phyloP scores from a whole-genome alignment of 2,888 invertebrate genomes.

The Blastobasis lacticolella region DNA sequence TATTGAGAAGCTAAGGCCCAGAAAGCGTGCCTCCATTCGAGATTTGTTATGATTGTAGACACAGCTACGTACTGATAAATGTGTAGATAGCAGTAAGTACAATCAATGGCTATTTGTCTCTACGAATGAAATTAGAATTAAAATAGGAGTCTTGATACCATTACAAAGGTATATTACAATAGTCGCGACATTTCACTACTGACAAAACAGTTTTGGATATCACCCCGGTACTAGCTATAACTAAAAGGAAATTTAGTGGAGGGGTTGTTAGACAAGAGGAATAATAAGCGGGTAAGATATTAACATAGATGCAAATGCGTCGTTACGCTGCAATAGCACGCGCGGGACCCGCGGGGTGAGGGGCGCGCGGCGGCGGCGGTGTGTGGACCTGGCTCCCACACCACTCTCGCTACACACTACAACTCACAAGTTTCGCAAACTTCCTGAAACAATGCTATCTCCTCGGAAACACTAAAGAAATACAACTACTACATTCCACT shows the following conservation, averaged over 20 bases:
- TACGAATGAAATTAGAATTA: too few species aligned
- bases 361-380: constrained; percentile 14
- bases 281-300: constrained; percentile 38
- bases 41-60: constrained; percentile 5
- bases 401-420: constrained; percentile 19
- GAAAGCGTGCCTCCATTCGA: constrained; percentile 17
- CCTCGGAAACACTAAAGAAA: constrained; percentile 6
- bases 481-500: not conserved
- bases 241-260: constrained; percentile 4
- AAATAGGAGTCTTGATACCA: too few species aligned
- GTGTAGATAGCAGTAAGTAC: too few species aligned
- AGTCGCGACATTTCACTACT: too few species aligned
- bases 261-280: constrained; percentile 24
- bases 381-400: constrained; percentile 15
- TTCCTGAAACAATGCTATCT: constrained; percentile 27
- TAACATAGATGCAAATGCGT: constrained; percentile 47
- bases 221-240: not conserved
- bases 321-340: constrained; percentile 34
- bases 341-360: constrained; percentile 27
- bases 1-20: constrained; percentile 54
- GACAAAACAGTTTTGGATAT: not conserved
- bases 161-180: too few species aligned
- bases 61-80: not conserved
- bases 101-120: too few species aligned
- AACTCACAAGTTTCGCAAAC: constrained; percentile 19